Percentiles rank a stretch among this genome's conserved stretches.
These are phyloP conservation scores for Masnerella sp. DNA, from an alignment of 2,888 invertebrate species.

Conservation along the genomic window DNA sequence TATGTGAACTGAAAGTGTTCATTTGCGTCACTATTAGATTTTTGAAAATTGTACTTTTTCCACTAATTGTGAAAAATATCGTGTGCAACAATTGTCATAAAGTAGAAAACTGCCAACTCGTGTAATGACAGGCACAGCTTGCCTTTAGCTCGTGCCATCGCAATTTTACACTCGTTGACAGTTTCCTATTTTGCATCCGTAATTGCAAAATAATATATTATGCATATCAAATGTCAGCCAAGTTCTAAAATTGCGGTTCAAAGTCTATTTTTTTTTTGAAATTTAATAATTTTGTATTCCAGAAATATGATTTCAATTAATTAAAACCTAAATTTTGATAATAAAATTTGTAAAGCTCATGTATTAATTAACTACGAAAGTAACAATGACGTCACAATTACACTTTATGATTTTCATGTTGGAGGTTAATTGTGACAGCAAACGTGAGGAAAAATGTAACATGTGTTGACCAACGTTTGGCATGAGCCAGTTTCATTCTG, in stretches of 20 bases:
- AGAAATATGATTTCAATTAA: not conserved
- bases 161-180: too few species aligned
- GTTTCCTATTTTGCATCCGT: too few species aligned
- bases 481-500: not conserved
- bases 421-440: conserved; percentile 9
- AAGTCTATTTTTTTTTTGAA: conserved; percentile 2
- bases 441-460: not conserved
- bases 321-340: conserved; percentile 5
- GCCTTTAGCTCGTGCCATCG: too few species aligned
- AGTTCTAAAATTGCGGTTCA: conserved; percentile 2
- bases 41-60: too few species aligned
- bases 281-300: not conserved
- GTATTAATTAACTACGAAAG: not conserved
- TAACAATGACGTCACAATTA: conserved; percentile 5
- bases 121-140: too few species aligned
- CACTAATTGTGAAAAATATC: too few species aligned
- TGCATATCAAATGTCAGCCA: too few species aligned
- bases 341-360: not conserved
- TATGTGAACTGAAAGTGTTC: too few species aligned
- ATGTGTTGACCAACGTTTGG: not conserved
- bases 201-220: too few species aligned
- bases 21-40: too few species aligned
- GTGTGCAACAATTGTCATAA: too few species aligned
- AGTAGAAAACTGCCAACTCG: too few species aligned
- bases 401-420: conserved; percentile 1